phyloP scores from a whole-genome alignment of 2,797 vertebrate genomes.

The Otus scops region DNA sequence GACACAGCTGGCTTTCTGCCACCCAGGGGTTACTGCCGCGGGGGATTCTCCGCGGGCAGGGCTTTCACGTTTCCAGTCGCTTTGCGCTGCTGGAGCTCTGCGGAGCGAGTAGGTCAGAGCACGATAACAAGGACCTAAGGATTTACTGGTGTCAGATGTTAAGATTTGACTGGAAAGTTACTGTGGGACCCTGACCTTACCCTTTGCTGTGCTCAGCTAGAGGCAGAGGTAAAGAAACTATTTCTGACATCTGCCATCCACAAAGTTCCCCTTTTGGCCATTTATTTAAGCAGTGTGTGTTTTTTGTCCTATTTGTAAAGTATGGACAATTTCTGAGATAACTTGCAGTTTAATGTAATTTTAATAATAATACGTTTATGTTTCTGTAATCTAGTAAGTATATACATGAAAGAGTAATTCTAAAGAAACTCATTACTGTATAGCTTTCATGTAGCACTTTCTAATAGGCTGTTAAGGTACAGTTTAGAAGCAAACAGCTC shows the following conservation, averaged over 20 bases:
- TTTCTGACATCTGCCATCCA: not conserved
- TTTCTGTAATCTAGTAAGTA: not conserved
- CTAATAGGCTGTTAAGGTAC: not conserved
- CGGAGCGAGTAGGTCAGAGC: not conserved
- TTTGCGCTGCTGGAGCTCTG: not conserved
- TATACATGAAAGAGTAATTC: not conserved
- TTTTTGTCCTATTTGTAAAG: not conserved
- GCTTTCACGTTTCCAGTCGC: not conserved
- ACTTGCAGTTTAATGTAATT: not conserved
- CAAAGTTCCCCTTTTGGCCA: not conserved
- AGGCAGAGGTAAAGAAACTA: not conserved
- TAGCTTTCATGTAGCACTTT: not conserved
- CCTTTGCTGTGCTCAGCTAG: too few species aligned
- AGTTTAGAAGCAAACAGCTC: not conserved
- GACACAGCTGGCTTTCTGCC: not conserved
- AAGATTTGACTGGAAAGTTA: not conserved
- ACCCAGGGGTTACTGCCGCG: accelerated
- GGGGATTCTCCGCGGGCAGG: not conserved
- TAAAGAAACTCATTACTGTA: not conserved
- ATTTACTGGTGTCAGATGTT: not conserved
- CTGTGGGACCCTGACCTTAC: not conserved
- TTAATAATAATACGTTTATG: not conserved
- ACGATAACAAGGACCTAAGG: not conserved
- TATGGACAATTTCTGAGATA: not conserved
- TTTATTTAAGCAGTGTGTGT: not conserved